These are phyloP conservation scores for Nansenia antarctica DNA, from an alignment of 2,113 vertebrate species.

Conservation along the genomic window DNA sequence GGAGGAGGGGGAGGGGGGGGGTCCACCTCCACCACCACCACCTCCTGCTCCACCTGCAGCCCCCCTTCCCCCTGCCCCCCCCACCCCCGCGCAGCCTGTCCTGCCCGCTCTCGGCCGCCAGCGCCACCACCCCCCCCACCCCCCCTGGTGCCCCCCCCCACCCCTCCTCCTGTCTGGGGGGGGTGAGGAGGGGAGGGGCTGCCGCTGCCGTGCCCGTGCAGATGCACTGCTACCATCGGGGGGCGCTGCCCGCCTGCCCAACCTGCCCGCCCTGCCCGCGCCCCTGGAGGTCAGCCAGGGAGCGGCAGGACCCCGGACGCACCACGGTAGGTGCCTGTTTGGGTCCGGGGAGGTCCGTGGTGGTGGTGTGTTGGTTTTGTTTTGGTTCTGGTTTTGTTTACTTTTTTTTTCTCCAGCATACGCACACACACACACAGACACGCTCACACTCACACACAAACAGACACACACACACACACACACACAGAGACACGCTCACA, in stretches of 20 bases:
- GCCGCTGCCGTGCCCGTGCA: conserved; percentile 51
- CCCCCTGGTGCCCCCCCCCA: conserved; percentile 19
- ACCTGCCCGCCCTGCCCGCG: conserved; percentile 59
- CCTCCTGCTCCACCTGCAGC: conserved; percentile 61
- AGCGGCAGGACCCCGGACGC: conserved; percentile 70
- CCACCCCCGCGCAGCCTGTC: conserved; percentile 75
- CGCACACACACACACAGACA: no score
- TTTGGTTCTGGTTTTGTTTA: no score
- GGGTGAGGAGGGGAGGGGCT: conserved; percentile 50
- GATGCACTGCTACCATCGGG: conserved; percentile 77
- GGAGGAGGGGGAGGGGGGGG: no score
- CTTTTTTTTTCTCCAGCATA: no score
- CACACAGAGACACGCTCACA: no score
- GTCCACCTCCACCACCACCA: conserved; percentile 80
- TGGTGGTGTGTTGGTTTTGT: no score
- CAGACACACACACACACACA: no score
- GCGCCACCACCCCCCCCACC: conserved; percentile 57
- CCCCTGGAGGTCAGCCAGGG: conserved; percentile 67
- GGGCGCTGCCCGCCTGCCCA: conserved; percentile 57
- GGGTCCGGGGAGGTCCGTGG: not conserved
- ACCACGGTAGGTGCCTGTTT: conserved; percentile 75
- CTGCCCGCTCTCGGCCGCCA: conserved; percentile 72
- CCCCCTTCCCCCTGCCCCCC: conserved; percentile 58
- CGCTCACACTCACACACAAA: no score
- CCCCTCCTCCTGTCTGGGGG: conserved; percentile 50